phyloP scores from a whole-genome alignment of 2,888 invertebrate genomes.

The Drosophila prolongata region DNA sequence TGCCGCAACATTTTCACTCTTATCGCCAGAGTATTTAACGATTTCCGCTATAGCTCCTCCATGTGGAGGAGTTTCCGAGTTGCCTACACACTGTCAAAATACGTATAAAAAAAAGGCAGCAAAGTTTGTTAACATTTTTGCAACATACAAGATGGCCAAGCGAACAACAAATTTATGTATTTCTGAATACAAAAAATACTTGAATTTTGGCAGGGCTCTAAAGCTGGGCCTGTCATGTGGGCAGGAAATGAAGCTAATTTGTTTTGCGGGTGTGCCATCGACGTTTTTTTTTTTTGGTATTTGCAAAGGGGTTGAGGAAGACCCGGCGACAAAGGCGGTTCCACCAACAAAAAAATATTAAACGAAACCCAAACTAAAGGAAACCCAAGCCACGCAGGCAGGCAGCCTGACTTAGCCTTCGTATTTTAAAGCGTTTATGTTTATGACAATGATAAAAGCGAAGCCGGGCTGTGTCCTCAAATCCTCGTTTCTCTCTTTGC shows the following conservation, averaged over 20 bases:
- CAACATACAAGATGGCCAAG: conserved; percentile 38
- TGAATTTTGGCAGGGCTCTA: conserved; percentile 66
- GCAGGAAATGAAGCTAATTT: conserved; percentile 80
- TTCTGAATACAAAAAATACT: conserved; percentile 34
- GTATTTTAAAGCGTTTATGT: conserved; percentile 44
- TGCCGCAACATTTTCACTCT: conserved; percentile 60
- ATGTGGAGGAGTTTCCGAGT: conserved; percentile 41
- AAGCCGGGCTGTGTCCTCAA: conserved; percentile 40
- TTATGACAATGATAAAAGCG: conserved; percentile 43
- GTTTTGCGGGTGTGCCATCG: conserved; percentile 68
- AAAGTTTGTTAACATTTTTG: conserved; percentile 31
- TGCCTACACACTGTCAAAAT: conserved; percentile 38
- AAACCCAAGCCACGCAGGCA: conserved; percentile 22
- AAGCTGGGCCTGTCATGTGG: conserved; percentile 68
- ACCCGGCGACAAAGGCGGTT: conserved; percentile 28
- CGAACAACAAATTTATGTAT: conserved; percentile 40
- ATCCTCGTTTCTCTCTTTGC: conserved; percentile 35
- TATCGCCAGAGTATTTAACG: conserved; percentile 64
- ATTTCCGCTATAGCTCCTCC: conserved; percentile 63
- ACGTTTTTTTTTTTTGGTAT: conserved; percentile 8
- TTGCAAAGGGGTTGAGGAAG: conserved; percentile 31
- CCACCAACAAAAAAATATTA: conserved; percentile 17
- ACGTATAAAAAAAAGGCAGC: background rate
- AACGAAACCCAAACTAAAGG: conserved; percentile 29
- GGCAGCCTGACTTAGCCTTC: conserved; percentile 22